Percentiles rank a stretch among this genome's conserved stretches.
Evolutionary conservation across 2,797 vertebrate species (phyloP).

Genomic region (Tragelaphus oryx): DNA sequence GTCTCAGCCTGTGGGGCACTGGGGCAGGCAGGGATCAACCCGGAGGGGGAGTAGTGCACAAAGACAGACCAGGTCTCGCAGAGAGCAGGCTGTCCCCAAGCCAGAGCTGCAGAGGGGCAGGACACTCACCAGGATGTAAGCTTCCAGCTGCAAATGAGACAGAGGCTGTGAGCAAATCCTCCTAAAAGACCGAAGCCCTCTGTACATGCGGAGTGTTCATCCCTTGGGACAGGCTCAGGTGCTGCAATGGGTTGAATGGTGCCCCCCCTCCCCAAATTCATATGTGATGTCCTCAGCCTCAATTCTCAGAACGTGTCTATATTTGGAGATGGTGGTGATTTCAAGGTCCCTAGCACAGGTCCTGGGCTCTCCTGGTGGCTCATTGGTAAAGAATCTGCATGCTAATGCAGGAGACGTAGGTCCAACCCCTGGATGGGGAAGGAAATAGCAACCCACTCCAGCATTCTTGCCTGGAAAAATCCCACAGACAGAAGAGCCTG

Average conservation of each 20-base stretch:
- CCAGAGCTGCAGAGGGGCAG: not conserved
- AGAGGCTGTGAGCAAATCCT: not conserved
- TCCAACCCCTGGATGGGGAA: not conserved
- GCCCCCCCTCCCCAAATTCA: not conserved
- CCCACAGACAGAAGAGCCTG: not conserved
- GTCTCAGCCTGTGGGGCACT: not conserved
- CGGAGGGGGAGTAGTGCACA: fast-evolving
- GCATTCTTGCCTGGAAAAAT: not conserved
- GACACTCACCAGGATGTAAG: slow-evolving; percentile 93
- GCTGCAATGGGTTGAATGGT: not conserved
- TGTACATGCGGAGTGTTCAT: fast-evolving
- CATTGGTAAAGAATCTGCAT: not conserved
- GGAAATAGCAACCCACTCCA: not conserved
- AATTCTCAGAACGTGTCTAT: not conserved
- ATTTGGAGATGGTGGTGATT: not conserved
- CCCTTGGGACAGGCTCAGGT: not conserved
- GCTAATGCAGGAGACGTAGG: not conserved
- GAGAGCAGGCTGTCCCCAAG: not conserved
- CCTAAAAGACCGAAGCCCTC: not conserved
- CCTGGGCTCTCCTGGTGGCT: not conserved
- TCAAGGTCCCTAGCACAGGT: not conserved
- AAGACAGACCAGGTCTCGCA: not conserved
- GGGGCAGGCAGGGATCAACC: not conserved
- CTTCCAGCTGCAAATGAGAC: slow-evolving; percentile 86
- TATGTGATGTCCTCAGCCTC: not conserved